Base-by-base conservation (phyloP, 2,888 invertebrate species). In the Drosophila peninsularis region DNA sequence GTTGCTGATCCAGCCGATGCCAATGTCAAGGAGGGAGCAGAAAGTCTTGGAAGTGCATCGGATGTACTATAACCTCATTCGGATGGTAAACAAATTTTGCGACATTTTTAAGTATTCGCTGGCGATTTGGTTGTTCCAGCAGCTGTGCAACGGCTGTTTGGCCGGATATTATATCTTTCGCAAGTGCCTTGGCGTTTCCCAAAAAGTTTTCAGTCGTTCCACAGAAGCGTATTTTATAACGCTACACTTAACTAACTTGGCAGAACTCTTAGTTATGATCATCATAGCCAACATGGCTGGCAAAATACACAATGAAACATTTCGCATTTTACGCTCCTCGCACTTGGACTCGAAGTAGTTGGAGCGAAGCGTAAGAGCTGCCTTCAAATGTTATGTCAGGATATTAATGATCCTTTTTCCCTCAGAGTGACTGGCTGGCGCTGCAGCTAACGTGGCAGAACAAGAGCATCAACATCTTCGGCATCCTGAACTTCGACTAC, bases 401-500 rank as follows among this genome's bases (percentile, higher is more conserved):
- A n/a, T n/a, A n/a, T 3, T 24, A 13, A 7, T 21, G 5, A 0
- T n/a, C 17, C 13, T 9, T 58, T 54, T 10, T 32, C 7, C 42
- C 24, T n/a, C 2, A 80, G 75, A 45, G 32, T 13, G 65, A 78
- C 10, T 71, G 62, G 58, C 39, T 78, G 1, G 63, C 60, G 2
- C 19, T 78, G 4, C 78, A 76, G 14, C 24, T 76, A 2, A 55
- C 65, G 0, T 60, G 54, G 42, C 66, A 65, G n/a, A 66, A 73
- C 11, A 73, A 54, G 0, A 21, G 36, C 5, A 5, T 71, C 13
- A 30, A 24, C 1, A 11, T 67, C 6, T 67, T 67, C 19, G 66
- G 64, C 0, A 42, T 39, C 0, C 41, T 54, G n/a, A 49, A 24
- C 17, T 32, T 78, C 21, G 61, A 78, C 53, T 37, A 10, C 0